Base-by-base conservation (phyloP, 1,140 invertebrate genomes). In the Drosophila saltans region DNA sequence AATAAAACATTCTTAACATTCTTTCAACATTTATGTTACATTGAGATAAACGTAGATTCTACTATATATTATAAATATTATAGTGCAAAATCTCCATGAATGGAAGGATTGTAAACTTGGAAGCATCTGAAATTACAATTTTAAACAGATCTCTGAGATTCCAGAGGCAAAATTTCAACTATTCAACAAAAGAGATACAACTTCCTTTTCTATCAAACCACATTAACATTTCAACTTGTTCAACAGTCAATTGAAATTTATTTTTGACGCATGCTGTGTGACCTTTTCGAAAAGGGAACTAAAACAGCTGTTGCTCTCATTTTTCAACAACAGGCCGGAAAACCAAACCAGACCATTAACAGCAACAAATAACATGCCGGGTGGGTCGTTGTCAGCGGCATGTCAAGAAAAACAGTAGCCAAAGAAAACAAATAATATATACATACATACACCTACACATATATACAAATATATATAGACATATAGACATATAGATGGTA, bases 221-320 rank as follows among this genome's bases (percentile, higher is more conserved):
- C 2, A 21, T 57, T 11, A 2, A 40, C 28, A 24, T 48, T 40
- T 16, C 16, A 16, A 33, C 7, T 28, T 68, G 59, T 43, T 55
- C 24, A 61, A 73, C 65, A 81, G 16, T 61, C 66, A 86, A 52
- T 64, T 60, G 9, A 77, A 61, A 55, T 48, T 36, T 62, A 43
- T 52, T 39, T 43, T 40, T 6, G 26, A 76, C 59, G 41, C 69
- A 76, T 60, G 72, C 65, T 69, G 33, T 48, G 56, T 75, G 69
- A 66, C 59, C 65, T 60, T 56, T 65, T 52, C 45, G n/a, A 45
- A 62, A 56, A 66, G 60, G 39, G 66, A 68, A 81, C 61, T 69
- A 72, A 76, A 72, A 72, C 83, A 88, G 83, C 83, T 88, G 83
- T 72, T 78, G 75, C 40, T 78, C 75, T 85, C 71, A 77, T 88